Evolutionary conservation across 1,140 invertebrate genomes (phyloP), one percentile per base, ranked within the genome.

Genomic region (Melipona quadrifasciata): DNA sequence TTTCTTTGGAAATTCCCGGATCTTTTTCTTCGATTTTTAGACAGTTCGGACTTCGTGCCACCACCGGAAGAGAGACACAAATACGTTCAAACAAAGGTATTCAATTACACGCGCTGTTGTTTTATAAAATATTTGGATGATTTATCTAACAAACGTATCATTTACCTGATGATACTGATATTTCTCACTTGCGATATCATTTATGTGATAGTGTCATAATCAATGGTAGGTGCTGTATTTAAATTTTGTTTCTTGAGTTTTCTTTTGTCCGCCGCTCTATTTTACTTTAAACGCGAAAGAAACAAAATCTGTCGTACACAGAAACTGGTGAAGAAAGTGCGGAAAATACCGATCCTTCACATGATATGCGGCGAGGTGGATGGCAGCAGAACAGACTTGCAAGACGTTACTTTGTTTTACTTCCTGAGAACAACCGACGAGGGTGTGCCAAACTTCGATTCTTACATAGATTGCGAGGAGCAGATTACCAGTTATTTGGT

Each of bases 401-500:
- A 88, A 0, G 64, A 88, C 21, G 93, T 93, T 1, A 95, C 96
- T 75, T 96, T 96, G 85, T 93, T 97, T 0, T 98, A 97, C 90
- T 95, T 98, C 76, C 89, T 97, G 81, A 95, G 97, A 67, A 93
- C 93, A n/a, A 94, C 92, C 14, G 96, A 96, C 47, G 94, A 96
- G 47, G 95, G 95, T 11, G 94, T 97, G 68, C 96, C 96, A 0
- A 91, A 74, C 19, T 96, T 95, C 82, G 93, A 95, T 27, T 93
- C 94, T 10, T 87, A 92, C 51, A 90, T 95, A 27, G 94, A 96
- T 53, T 96, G 96, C 53, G 90, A 94, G 57, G 92, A 93, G 0
- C 92, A 95, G 87, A 97, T 98, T 95, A 95, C 97, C 0, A 92
- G 95, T 72, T 96, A 96, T 89, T 93, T 98, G 5, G 91, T 96